Evolutionary conservation across 2,113 vertebrate species (phyloP).

Genomic region (Elachura formosa): DNA sequence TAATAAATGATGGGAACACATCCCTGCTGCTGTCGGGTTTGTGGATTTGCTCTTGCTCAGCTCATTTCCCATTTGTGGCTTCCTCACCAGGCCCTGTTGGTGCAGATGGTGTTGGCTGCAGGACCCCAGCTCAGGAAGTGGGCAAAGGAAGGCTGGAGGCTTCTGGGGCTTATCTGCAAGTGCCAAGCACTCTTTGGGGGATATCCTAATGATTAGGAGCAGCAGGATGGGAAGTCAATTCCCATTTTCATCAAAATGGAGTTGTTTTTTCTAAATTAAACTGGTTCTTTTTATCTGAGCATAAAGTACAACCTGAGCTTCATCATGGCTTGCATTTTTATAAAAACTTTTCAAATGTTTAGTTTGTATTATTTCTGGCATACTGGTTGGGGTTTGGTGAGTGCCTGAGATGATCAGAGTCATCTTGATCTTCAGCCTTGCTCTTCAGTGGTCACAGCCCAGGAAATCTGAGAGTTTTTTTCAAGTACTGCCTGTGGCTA

Average conservation of each 20-base stretch:
- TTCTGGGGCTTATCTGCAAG: not conserved
- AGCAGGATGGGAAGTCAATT: not conserved
- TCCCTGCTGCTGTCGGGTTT: not conserved
- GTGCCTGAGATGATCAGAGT: not conserved
- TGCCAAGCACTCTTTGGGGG: not conserved
- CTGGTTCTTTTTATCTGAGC: not conserved
- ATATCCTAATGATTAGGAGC: not conserved
- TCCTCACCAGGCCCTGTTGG: not conserved
- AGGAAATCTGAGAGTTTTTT: not conserved
- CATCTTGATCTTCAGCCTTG: not conserved
- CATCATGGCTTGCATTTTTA: not conserved
- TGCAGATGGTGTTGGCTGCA: not conserved
- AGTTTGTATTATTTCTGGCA: not conserved
- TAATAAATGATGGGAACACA: rapidly evolving
- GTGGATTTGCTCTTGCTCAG: not conserved
- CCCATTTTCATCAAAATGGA: not conserved
- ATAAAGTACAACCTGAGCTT: not conserved
- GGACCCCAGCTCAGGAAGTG: not conserved
- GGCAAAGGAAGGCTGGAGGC: not conserved
- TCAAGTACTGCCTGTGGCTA: too few species aligned
- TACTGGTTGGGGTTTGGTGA: not conserved
- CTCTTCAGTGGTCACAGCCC: not conserved
- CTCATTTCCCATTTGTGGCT: not conserved
- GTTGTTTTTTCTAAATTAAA: not conserved
- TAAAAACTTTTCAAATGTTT: not conserved